Percentiles rank a stretch among this genome's conserved stretches.
phyloP scores from a whole-genome alignment of 30 jellyfish, hydroid and myxozoan species.

The Sanderia malayensis region DNA sequence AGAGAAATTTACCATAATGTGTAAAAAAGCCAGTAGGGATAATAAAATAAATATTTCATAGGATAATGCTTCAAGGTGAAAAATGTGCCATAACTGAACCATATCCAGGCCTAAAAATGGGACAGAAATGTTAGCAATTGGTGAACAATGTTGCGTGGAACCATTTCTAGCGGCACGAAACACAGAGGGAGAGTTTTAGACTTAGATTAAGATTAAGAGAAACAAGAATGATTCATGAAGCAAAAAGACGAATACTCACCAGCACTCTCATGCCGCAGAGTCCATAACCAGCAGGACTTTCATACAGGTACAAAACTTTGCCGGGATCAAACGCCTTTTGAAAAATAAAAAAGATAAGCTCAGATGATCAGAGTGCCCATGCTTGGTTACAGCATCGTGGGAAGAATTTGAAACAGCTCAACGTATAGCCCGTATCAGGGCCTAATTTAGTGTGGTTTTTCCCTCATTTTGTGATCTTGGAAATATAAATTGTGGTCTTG shows the following conservation, averaged over 20 bases:
- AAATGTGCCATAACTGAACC: constrained; percentile 95
- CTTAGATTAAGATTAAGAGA: too few species aligned
- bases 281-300: constrained; percentile 98
- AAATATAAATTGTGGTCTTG: too few species aligned
- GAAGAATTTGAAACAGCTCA: too few species aligned
- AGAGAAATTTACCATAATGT: constrained; percentile 70
- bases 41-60: constrained; percentile 64
- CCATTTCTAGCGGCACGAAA: too few species aligned
- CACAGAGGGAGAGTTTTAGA: too few species aligned
- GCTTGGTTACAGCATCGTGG: neutral
- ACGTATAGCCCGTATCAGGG: too few species aligned
- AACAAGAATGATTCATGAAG: too few species aligned
- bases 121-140: too few species aligned
- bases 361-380: neutral
- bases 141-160: too few species aligned
- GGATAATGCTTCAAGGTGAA: constrained; percentile 95
- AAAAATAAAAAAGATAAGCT: neutral
- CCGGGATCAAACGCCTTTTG: constrained; percentile 98
- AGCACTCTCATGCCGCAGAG: constrained; percentile 68
- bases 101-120: constrained; percentile 90
- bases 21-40: constrained; percentile 95
- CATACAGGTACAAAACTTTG: constrained; percentile 79
- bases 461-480: too few species aligned
- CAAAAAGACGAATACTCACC: too few species aligned
- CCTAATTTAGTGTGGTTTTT: too few species aligned